Percentiles rank a stretch among this genome's conserved stretches.
Evolutionary conservation across 1,140 invertebrate genomes (phyloP).

Genomic region (Solenopsis invicta): DNA sequence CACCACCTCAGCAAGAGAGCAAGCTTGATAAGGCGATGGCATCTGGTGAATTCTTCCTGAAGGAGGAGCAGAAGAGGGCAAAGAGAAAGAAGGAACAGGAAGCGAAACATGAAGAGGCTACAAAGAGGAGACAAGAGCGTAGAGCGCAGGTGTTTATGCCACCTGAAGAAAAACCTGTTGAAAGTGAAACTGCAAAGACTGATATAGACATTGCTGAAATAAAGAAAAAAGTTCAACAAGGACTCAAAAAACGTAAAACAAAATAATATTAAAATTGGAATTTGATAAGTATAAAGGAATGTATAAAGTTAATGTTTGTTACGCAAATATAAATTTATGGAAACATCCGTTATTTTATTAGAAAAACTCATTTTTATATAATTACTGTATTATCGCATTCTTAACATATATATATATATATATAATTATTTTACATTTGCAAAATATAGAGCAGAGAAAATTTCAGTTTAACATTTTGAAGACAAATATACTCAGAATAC

Average conservation of each 20-base stretch:
- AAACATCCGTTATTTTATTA: slow-evolving; percentile 79
- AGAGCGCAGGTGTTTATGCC: slow-evolving; percentile 94
- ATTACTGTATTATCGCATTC: slow-evolving; percentile 72
- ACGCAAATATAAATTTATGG: slow-evolving; percentile 62
- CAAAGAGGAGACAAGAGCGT: slow-evolving; percentile 92
- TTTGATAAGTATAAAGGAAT: slow-evolving; percentile 5
- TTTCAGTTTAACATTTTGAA: slow-evolving; percentile 59
- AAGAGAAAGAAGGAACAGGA: slow-evolving; percentile 92
- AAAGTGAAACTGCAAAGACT: slow-evolving; percentile 76
- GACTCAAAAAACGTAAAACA: slow-evolving; percentile 82
- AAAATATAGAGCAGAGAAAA: slow-evolving; percentile 76
- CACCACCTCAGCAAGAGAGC: slow-evolving; percentile 96
- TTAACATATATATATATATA: slow-evolving; percentile 70
- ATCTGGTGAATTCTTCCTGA: slow-evolving; percentile 98
- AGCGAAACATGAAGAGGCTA: slow-evolving; percentile 91
- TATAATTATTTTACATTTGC: slow-evolving; percentile 80
- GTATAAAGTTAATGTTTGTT: slow-evolving; percentile 29
- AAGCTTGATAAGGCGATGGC: slow-evolving; percentile 98
- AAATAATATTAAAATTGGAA: neutral
- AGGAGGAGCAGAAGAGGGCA: slow-evolving; percentile 92
- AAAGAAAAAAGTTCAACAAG: slow-evolving; percentile 92
- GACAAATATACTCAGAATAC: slow-evolving; percentile 50
- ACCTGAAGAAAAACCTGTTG: slow-evolving; percentile 89
- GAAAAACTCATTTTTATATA: slow-evolving; percentile 77
- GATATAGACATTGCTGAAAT: slow-evolving; percentile 90